Conservation (phyloP, 2,888 invertebrate genomes). For the Graphium colonna region DNA sequence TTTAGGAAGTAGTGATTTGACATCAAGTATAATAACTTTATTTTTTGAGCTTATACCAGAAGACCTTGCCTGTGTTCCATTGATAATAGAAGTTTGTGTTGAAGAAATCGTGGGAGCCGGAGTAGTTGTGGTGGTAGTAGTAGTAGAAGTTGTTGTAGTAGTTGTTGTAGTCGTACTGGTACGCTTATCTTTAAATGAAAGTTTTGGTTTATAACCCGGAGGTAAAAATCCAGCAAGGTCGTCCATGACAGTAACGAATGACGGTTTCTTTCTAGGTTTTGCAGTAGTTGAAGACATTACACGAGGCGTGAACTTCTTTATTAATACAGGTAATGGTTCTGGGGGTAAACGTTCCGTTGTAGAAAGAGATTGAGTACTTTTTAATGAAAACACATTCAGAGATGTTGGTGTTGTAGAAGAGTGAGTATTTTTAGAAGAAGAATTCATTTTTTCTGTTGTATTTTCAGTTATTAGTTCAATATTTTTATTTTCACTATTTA, state of each 20-base stretch:
- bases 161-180: conserved; percentile 69
- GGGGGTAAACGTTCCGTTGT: conserved; percentile 78
- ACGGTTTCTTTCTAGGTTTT: conserved; percentile 65
- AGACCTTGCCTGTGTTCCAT: conserved; percentile 71
- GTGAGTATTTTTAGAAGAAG: conserved; percentile 45
- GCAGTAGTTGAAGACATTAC: conserved; percentile 64
- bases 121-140: conserved; percentile 34
- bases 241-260: conserved; percentile 77
- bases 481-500: conserved; percentile 85
- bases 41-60: conserved; percentile 80
- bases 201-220: conserved; percentile 80
- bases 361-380: conserved; percentile 69
- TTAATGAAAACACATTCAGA: conserved; percentile 72
- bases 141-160: conserved; percentile 42
- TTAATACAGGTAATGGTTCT: conserved; percentile 81
- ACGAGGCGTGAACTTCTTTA: conserved; percentile 83
- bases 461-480: conserved; percentile 82
- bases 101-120: conserved; percentile 29
- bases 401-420: conserved; percentile 51
- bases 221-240: conserved; percentile 82
- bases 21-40: conserved; percentile 78
- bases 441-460: conserved; percentile 52
- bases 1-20: conserved; percentile 75
- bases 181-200: conserved; percentile 76
- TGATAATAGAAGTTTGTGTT: conserved; percentile 45